Conservation (phyloP, 2,888 invertebrate species). For the Trilocha varians region DNA sequence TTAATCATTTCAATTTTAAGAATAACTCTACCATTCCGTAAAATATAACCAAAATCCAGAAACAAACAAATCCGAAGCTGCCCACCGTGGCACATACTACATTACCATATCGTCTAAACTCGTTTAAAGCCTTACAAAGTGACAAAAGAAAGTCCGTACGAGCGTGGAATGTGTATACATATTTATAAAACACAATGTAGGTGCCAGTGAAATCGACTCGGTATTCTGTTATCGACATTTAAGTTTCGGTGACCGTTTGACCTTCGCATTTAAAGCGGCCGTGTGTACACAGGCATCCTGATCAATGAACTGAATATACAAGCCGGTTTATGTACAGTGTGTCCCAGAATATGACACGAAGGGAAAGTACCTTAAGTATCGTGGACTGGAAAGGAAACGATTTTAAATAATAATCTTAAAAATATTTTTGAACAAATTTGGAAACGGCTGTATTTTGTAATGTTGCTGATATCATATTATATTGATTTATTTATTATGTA, state of each 20-base stretch:
- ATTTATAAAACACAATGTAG: constrained; percentile 12
- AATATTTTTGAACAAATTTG: no score
- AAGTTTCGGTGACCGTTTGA: constrained; percentile 38
- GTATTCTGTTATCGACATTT: constrained; percentile 25
- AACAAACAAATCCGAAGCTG: no score
- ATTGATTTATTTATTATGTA: no score
- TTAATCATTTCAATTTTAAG: no score
- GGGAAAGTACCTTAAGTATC: not conserved
- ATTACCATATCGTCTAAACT: constrained; percentile 23
- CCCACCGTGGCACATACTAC: constrained; percentile 10
- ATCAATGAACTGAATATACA: constrained; percentile 18
- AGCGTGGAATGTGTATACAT: constrained; percentile 6
- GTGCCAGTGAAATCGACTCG: constrained; percentile 54
- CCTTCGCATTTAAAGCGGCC: constrained; percentile 48
- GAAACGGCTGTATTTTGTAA: no score
- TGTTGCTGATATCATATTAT: no score
- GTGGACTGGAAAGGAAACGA: no score
- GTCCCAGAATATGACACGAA: not conserved
- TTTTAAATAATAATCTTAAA: no score
- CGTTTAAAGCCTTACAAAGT: constrained; percentile 12
- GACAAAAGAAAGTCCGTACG: constrained; percentile 18
- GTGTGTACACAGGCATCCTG: constrained; percentile 17
- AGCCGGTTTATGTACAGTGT: constrained; percentile 1
- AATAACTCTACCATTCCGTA: no score
- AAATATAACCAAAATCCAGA: no score